Evolutionary conservation across 2,113 vertebrate species (phyloP), one percentile per base, ranked within the genome.

Genomic region (Pelusios castaneus): DNA sequence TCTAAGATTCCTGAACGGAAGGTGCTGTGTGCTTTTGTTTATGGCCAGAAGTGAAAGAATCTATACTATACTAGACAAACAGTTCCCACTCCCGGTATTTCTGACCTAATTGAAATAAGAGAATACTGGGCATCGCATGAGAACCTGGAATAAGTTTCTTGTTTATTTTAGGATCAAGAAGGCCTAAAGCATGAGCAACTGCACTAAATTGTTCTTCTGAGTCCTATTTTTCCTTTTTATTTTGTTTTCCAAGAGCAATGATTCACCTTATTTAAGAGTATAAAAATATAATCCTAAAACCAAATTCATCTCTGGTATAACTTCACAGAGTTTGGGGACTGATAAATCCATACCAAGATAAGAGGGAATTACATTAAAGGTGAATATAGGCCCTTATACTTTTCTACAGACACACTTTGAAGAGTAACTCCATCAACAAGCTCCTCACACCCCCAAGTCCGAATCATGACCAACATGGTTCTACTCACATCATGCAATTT

Each of bases 401-500:
- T 80, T 21, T 13, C 24, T 19, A 41, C 77, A 58, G 38, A 88
- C 92, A 31, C 12, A 85, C 34, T 90, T 80, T 92, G 24, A 67
- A 87, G 60, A 79, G 55, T 51, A 87, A 77, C 87, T 51, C 73
- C 54, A 88, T 38, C 82, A 76, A 84, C 0, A 0, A 41, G 54
- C 87, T 82, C 10, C 1, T 52, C 6, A 54, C 63, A 45, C 51
- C 4, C 56, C 90, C 56, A 2, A 19, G 86, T 80, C 88, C 22
- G 4, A 81, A 92, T 94, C 34, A 56, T 95, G 97, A 94, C 92
- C 92, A 82, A 7, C 85, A 85, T 45, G 89, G 11, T 82, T 97
- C 91, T 82, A 89, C 80, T 85, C 12, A 0, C 95, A 90, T 92
- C 58, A 7, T 21, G 8, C 70, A 87, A 49, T 85, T 97, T 45